Evolutionary conservation across 2,888 invertebrate genomes (phyloP).

Genomic region (Drosophila prolongata): DNA sequence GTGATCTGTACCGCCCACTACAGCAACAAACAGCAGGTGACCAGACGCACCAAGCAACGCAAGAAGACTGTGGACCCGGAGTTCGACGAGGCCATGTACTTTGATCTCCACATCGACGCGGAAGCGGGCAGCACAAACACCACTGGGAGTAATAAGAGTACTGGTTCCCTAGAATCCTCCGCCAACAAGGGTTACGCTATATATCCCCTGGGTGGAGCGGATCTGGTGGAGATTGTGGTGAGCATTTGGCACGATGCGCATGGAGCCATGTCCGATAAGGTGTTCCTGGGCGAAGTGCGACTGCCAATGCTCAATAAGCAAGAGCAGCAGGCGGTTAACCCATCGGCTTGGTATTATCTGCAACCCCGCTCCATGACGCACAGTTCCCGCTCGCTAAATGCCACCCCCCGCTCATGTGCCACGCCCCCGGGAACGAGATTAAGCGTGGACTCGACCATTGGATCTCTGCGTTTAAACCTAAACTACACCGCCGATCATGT

Average conservation of each 20-base stretch:
- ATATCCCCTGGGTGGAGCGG: conserved; percentile 87
- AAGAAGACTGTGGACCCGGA: conserved; percentile 96
- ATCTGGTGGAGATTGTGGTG: conserved; percentile 92
- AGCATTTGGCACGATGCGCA: conserved; percentile 94
- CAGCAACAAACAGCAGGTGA: conserved; percentile 91
- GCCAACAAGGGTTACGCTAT: conserved; percentile 86
- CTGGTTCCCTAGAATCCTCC: conserved; percentile 64
- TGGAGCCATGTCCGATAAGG: conserved; percentile 88
- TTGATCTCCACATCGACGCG: conserved; percentile 88
- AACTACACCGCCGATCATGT: conserved; percentile 96
- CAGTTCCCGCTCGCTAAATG: conserved; percentile 87
- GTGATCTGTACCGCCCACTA: conserved; percentile 92
- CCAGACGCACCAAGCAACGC: conserved; percentile 92
- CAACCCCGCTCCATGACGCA: conserved; percentile 86
- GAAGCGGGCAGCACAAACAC: conserved; percentile 82
- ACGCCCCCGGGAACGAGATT: conserved; percentile 91
- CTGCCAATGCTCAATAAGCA: conserved; percentile 90
- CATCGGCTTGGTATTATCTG: conserved; percentile 91
- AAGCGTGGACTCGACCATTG: conserved; percentile 87
- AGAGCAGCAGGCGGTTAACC: conserved; percentile 86
- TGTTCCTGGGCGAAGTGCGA: conserved; percentile 95
- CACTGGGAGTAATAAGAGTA: conserved; percentile 74
- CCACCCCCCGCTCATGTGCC: conserved; percentile 86
- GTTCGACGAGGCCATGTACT: conserved; percentile 94
- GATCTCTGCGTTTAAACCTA: conserved; percentile 93